These are phyloP conservation scores for Merodon equestris DNA, from an alignment of 2,888 invertebrate genomes.

Conservation along the genomic window DNA sequence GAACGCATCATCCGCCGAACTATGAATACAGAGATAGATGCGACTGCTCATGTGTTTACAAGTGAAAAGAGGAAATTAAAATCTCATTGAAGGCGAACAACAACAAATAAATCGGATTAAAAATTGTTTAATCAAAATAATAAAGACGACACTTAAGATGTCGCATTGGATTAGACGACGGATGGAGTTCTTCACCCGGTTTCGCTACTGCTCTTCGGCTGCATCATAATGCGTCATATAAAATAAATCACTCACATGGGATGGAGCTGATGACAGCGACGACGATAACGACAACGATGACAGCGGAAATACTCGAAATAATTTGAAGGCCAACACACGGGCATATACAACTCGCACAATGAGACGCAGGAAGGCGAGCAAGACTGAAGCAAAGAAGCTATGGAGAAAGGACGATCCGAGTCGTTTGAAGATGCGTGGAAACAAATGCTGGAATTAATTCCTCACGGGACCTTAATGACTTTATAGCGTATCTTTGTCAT, in stretches of 20 bases:
- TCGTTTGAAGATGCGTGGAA: slow-evolving; percentile 64
- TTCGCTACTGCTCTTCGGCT: slow-evolving; percentile 18
- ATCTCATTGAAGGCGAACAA: slow-evolving; percentile 68
- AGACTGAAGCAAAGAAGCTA: neutral
- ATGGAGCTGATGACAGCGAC: slow-evolving; percentile 39
- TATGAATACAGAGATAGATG: no score
- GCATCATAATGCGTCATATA: slow-evolving; percentile 58
- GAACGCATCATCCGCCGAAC: slow-evolving; percentile 9
- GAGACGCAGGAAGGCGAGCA: no score
- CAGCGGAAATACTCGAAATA: slow-evolving; percentile 64
- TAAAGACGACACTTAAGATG: slow-evolving; percentile 71
- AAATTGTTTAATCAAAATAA: slow-evolving; percentile 71
- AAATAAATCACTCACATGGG: slow-evolving; percentile 68
- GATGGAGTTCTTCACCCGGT: slow-evolving; percentile 10
- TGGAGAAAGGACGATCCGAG: slow-evolving; percentile 19
- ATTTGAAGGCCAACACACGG: slow-evolving; percentile 48
- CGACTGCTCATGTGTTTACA: no score
- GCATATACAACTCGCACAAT: no score
- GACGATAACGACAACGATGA: slow-evolving; percentile 8
- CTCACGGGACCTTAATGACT: slow-evolving; percentile 67
- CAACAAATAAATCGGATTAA: slow-evolving; percentile 70
- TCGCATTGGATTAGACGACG: slow-evolving; percentile 69
- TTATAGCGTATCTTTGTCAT: slow-evolving; percentile 62
- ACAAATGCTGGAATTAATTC: slow-evolving; percentile 69
- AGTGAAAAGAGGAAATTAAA: slow-evolving; percentile 55